phyloP scores from a whole-genome alignment of 2,797 vertebrate genomes.

The Hirundo rustica region DNA sequence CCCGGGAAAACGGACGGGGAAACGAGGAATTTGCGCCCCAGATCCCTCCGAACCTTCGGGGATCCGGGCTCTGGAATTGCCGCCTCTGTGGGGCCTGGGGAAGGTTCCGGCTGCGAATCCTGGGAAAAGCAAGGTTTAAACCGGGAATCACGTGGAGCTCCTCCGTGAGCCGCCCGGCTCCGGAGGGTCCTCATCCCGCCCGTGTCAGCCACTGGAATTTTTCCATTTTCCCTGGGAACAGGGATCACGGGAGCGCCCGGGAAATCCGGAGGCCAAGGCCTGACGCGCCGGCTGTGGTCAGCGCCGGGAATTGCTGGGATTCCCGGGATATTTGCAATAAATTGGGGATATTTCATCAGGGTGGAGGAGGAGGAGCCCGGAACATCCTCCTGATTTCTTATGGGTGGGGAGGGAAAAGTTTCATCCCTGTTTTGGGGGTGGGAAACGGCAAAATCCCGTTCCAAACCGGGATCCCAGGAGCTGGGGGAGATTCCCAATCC shows the following conservation, averaged over 20 bases:
- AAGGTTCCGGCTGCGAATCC: background rate
- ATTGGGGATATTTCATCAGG: background rate
- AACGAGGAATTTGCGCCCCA: too few species aligned
- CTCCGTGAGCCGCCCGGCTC: rapidly evolving
- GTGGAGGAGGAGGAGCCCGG: background rate
- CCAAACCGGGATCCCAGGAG: too few species aligned
- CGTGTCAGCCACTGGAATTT: too few species aligned
- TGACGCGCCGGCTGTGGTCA: background rate
- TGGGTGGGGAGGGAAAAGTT: background rate
- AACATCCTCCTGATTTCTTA: background rate
- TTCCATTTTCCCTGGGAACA: background rate
- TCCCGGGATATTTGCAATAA: background rate
- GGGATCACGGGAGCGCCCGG: rapidly evolving
- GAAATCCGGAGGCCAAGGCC: background rate
- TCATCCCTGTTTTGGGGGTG: background rate
- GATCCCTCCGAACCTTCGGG: too few species aligned
- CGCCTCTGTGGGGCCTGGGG: background rate
- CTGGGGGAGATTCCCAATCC: background rate
- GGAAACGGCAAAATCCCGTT: background rate
- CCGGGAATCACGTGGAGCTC: background rate
- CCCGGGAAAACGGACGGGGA: background rate
- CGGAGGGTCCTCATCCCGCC: too few species aligned
- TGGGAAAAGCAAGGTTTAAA: background rate
- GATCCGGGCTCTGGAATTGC: background rate
- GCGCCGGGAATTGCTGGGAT: background rate